Percentiles rank a stretch among this genome's conserved stretches.
phyloP scores from a whole-genome alignment of 2,113 vertebrate genomes.

The Corapipo altera region DNA sequence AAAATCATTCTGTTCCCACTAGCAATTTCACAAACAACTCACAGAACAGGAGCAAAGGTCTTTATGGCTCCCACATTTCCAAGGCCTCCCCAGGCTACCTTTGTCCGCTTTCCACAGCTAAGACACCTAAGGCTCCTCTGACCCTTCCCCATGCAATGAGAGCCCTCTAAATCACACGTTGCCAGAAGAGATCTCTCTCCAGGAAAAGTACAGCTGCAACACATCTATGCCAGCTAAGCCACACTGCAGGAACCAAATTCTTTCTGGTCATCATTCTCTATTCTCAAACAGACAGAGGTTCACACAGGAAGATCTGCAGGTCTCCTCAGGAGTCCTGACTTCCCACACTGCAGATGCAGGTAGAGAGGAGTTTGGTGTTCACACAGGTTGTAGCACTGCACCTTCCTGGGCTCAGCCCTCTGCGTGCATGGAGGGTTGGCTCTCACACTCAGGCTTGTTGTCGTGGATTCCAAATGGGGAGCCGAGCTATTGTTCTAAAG shows the following conservation, averaged over 20 bases:
- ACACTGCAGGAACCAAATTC: background rate
- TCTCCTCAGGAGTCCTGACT: background rate
- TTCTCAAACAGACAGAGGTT: background rate
- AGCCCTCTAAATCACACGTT: background rate
- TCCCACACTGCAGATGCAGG: accelerated
- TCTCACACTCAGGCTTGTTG: background rate
- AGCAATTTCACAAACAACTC: background rate
- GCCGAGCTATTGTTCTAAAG: background rate
- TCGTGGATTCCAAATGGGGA: background rate
- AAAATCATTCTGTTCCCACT: background rate
- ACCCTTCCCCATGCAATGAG: background rate
- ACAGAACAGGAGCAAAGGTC: background rate
- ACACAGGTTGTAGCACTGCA: background rate
- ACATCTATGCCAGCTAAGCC: background rate
- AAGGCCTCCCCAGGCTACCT: background rate
- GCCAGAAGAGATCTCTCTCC: background rate
- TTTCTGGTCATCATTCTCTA: background rate
- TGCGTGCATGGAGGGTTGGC: accelerated
- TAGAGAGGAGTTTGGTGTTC: accelerated
- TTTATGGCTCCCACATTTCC: background rate
- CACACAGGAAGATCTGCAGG: background rate
- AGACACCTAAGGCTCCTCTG: background rate
- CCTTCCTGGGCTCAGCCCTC: background rate
- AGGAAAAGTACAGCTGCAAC: background rate
- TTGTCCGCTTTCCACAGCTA: background rate